Base-by-base conservation (phyloP, 2,888 invertebrate genomes). In the Hylaea fasciaria region DNA sequence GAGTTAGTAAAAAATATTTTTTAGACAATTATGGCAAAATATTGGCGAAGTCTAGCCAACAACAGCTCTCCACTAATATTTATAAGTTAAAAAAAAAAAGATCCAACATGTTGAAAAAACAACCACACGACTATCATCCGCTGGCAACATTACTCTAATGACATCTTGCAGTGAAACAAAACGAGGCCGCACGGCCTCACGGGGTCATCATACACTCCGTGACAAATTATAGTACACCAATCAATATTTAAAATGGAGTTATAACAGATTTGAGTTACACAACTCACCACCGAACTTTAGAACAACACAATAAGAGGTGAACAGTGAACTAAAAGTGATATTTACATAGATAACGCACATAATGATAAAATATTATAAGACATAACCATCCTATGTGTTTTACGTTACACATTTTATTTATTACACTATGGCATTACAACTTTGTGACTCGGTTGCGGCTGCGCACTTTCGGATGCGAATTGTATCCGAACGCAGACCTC, bases 11-110 rank as follows among this genome's bases (percentile, higher is more conserved):
- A 81, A 79, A 78, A 78, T 64, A 73, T 66, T 75, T 82, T 83
- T 82, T 77, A 48, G 81, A 77, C 69, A 68, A 61, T 82, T 91
- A 91, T 91, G 91, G 91, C 91, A 91, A 90, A 91, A 88, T 81
- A 91, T 88, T 89, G 89, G 89, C 89, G 86, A 88, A 89, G 84
- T 86, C 72, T 82, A 83, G 81, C 82, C 71, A 77, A 79, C 69
- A 10, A 9, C 10, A 69, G 69, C 71, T 70, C 80, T 83, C 82
- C 83, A 81, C 86, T 67, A 85, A 87, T 86, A 86, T 85, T 84
- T 81, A 78, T 77, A 50, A 40, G 76, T 77, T 51, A 68, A 65
- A 72, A 22, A 68, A 65, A 72, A 22, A 73, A 82, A 82, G 80
- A 82, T 81, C 81, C 81, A 78, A 82, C 82, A 81, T 78, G 77